Evolutionary conservation across 1,140 invertebrate genomes (phyloP).

Genomic region (Pectinophora gossypiella): DNA sequence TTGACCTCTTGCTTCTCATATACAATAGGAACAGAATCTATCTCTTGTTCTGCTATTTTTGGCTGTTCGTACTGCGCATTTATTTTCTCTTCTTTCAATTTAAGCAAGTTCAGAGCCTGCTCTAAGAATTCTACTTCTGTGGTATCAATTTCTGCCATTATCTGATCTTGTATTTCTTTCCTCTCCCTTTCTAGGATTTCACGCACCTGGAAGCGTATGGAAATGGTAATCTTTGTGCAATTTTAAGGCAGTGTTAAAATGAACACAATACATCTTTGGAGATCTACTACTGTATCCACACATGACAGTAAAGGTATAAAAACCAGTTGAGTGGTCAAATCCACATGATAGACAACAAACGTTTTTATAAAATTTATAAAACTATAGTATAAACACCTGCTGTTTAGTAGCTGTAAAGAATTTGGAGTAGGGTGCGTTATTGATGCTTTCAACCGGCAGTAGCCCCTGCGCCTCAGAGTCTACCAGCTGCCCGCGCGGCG

Average conservation of each 20-base stretch:
- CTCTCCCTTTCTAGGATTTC: conserved; percentile 85
- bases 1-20: conserved; percentile 51
- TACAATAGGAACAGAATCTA: conserved; percentile 32
- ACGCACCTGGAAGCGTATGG: conserved; percentile 48
- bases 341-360: too few relatives aligned
- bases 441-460: conserved; percentile 70
- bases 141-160: conserved; percentile 80
- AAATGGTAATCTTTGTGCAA: too few relatives aligned
- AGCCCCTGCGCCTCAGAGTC: conserved; percentile 54
- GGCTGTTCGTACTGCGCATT: conserved; percentile 30
- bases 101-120: conserved; percentile 78
- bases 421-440: conserved; percentile 80
- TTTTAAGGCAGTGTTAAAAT: too few relatives aligned
- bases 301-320: too few relatives aligned
- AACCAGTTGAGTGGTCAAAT: too few relatives aligned
- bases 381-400: conserved; percentile 40
- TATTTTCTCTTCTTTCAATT: conserved; percentile 44
- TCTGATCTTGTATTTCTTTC: conserved; percentile 79
- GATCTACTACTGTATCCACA: too few relatives aligned
- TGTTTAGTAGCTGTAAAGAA: conserved; percentile 81
- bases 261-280: too few relatives aligned
- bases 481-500: conserved; percentile 76
- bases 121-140: conserved; percentile 91
- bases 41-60: conserved; percentile 15
- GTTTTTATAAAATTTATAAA: neutral